Percentiles rank a stretch among this genome's conserved stretches.
Evolutionary conservation across 2,888 invertebrate genomes (phyloP).

Genomic region (Uloborus plumipes): DNA sequence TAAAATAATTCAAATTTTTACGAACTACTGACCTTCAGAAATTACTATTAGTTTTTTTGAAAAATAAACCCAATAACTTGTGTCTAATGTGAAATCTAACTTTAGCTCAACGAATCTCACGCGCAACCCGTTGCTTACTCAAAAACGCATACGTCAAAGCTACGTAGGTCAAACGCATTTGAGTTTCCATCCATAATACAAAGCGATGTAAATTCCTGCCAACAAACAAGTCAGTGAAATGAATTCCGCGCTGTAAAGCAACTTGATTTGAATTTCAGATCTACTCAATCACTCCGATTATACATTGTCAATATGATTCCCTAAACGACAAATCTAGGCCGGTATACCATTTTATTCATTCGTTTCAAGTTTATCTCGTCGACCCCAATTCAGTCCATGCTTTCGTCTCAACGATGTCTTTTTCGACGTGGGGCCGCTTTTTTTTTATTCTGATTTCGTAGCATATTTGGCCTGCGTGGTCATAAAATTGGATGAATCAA

Average conservation of each 20-base stretch:
- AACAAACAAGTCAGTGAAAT: slow-evolving; percentile 27
- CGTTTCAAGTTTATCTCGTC: slow-evolving; percentile 19
- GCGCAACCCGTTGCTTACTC: too few relatives aligned
- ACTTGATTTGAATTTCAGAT: slow-evolving; percentile 32
- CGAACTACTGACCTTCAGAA: not conserved
- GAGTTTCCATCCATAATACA: slow-evolving; percentile 7
- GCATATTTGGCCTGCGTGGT: slow-evolving; percentile 1
- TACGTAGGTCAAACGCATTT: not conserved
- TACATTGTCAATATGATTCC: slow-evolving; percentile 20
- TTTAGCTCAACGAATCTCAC: too few relatives aligned
- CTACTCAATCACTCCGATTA: slow-evolving; percentile 24
- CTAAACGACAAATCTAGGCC: slow-evolving; percentile 26
- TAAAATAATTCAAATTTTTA: too few relatives aligned
- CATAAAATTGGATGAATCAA: slow-evolving; percentile 37
- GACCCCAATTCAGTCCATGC: slow-evolving; percentile 38
- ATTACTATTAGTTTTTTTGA: too few relatives aligned
- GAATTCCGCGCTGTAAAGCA: not conserved
- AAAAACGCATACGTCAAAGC: slow-evolving; percentile 17
- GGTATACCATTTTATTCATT: slow-evolving; percentile 10
- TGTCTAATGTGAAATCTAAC: too few relatives aligned
- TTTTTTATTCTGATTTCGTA: too few relatives aligned
- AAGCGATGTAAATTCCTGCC: slow-evolving; percentile 23
- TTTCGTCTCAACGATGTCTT: slow-evolving; percentile 24
- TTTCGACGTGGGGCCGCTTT: slow-evolving; percentile 15
- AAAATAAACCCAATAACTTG: too few relatives aligned